Evolutionary conservation across 2,888 invertebrate genomes (phyloP).

Genomic region (Anoplius nigerrimus): DNA sequence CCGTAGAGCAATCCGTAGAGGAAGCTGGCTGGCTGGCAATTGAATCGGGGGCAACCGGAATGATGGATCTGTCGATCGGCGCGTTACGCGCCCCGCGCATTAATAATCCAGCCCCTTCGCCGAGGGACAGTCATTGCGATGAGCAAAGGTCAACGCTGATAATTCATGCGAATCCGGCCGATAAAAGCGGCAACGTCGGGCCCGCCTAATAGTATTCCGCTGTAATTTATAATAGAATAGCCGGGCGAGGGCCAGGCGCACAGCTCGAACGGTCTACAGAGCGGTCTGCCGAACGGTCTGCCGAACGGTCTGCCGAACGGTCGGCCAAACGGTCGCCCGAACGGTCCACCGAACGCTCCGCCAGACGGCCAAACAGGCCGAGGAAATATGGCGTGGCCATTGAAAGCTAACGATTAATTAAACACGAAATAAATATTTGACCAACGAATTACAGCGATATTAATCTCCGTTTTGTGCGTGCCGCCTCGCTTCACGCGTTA

Average conservation of each 20-base stretch:
- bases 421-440: slow-evolving; percentile 71
- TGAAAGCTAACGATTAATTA: slow-evolving; percentile 72
- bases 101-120: slow-evolving; percentile 25
- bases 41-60: no score
- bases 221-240: slow-evolving; percentile 63
- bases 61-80: no score
- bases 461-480: slow-evolving; percentile 68
- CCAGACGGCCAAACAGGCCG: slow-evolving; percentile 55
- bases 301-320: no score
- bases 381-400: slow-evolving; percentile 65
- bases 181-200: slow-evolving; percentile 56
- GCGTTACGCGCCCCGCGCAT: background rate
- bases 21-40: no score
- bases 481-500: slow-evolving; percentile 35
- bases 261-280: no score
- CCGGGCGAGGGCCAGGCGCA: no score
- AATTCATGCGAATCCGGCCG: slow-evolving; percentile 51
- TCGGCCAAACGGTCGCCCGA: no score
- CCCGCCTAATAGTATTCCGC: slow-evolving; percentile 54
- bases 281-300: no score
- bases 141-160: slow-evolving; percentile 44
- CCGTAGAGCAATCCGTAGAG: no score
- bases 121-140: slow-evolving; percentile 23
- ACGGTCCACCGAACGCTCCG: no score
- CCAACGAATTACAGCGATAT: slow-evolving; percentile 69